These are phyloP conservation scores for Chlorodrepanis virens DNA, from an alignment of 2,113 vertebrate genomes.

Conservation along the genomic window DNA sequence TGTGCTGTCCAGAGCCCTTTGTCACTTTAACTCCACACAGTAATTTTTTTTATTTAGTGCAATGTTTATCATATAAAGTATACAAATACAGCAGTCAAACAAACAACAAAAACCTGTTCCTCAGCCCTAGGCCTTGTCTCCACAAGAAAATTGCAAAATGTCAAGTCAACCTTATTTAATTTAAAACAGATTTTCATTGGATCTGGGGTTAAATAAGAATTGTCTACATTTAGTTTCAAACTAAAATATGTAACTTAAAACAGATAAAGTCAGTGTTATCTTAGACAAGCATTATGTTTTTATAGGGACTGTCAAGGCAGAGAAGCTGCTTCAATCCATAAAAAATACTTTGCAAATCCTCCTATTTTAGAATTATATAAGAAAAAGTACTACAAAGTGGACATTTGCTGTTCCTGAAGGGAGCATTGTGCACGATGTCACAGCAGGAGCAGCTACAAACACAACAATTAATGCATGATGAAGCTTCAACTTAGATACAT, in stretches of 20 bases:
- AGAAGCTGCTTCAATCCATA: background rate
- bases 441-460: background rate
- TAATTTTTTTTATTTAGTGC: background rate
- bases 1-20: background rate
- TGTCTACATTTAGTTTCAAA: background rate
- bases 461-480: background rate
- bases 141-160: background rate
- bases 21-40: background rate
- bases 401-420: background rate
- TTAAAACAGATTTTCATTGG: background rate
- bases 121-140: background rate
- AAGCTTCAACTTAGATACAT: background rate
- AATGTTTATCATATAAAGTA: background rate
- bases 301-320: background rate
- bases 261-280: background rate
- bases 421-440: background rate
- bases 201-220: background rate
- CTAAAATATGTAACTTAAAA: background rate
- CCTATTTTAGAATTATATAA: background rate
- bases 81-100: background rate
- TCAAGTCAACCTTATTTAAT: background rate
- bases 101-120: conserved; percentile 14
- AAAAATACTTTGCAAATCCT: background rate
- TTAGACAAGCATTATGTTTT: background rate
- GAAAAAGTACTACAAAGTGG: background rate